Evolutionary conservation across 2,888 invertebrate genomes (phyloP).

Genomic region (Spisula subtruncata): DNA sequence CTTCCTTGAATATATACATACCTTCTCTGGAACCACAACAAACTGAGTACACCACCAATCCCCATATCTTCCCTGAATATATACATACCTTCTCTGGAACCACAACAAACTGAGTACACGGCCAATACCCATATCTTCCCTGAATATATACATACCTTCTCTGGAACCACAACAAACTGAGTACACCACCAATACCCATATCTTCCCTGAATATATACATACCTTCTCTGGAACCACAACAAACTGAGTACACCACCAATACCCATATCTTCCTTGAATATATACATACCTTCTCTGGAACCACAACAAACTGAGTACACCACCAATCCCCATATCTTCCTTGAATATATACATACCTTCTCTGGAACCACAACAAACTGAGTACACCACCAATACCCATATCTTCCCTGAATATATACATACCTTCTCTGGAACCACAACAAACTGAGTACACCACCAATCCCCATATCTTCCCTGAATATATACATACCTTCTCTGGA

Average conservation of each 20-base stretch:
- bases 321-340: slow-evolving; percentile 98
- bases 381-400: slow-evolving; percentile 99
- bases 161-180: slow-evolving; percentile 99
- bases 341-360: slow-evolving; percentile 96
- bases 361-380: slow-evolving; percentile 99
- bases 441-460: slow-evolving; percentile 98
- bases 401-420: slow-evolving; percentile 96
- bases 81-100: too few relatives aligned
- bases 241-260: slow-evolving; percentile 99
- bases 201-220: slow-evolving; percentile 97
- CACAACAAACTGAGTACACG: slow-evolving; percentile 98
- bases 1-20: slow-evolving; percentile 96
- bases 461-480: slow-evolving; percentile 97
- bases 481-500: too few relatives aligned
- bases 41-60: slow-evolving; percentile 98
- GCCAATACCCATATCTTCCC: slow-evolving; percentile 98
- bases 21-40: slow-evolving; percentile 99
- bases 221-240: slow-evolving; percentile 99
- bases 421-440: slow-evolving; percentile 99
- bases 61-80: slow-evolving; percentile 98
- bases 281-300: too few relatives aligned
- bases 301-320: slow-evolving; percentile 98
- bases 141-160: too few relatives aligned
- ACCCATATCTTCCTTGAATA: slow-evolving; percentile 97
- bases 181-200: slow-evolving; percentile 98